Evolutionary conservation across 2,888 invertebrate species (phyloP).

Genomic region (Loripinus fragilis): DNA sequence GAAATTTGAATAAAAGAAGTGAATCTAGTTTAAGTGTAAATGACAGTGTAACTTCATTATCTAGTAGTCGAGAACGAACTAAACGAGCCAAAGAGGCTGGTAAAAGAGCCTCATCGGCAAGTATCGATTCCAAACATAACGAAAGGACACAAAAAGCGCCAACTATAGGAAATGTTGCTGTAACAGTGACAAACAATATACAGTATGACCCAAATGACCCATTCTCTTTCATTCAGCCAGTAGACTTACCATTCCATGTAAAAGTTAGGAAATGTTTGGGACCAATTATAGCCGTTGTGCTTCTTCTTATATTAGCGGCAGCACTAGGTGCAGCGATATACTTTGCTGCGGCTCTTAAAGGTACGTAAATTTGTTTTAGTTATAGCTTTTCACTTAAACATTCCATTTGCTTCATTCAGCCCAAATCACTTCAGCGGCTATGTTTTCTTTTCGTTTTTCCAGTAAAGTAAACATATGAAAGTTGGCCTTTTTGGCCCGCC

Average conservation of each 20-base stretch:
- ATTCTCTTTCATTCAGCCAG: constrained; percentile 68
- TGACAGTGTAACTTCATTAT: constrained; percentile 48
- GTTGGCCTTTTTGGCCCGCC: too few species aligned
- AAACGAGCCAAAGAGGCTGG: constrained; percentile 28
- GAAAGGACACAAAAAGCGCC: constrained; percentile 34
- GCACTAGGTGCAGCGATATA: constrained; percentile 74
- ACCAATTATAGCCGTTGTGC: constrained; percentile 66
- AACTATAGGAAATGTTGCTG: constrained; percentile 56
- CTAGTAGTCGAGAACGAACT: constrained; percentile 35
- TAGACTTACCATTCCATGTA: constrained; percentile 61
- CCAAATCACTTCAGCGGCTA: too few species aligned
- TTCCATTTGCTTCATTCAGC: too few species aligned
- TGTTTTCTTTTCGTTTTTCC: too few species aligned
- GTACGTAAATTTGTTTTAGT: too few species aligned
- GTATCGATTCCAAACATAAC: constrained; percentile 39
- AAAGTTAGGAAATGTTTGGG: constrained; percentile 64
- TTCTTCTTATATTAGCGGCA: constrained; percentile 67
- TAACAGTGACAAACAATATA: constrained; percentile 57
- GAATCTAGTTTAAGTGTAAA: constrained; percentile 49
- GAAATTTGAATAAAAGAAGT: constrained; percentile 19
- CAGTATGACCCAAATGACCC: constrained; percentile 63
- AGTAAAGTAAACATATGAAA: too few species aligned
- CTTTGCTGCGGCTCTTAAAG: constrained; percentile 74
- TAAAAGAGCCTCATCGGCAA: constrained; percentile 38
- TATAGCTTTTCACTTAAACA: too few species aligned